Evolutionary conservation across 2,888 invertebrate genomes (phyloP).

Genomic region (Cheilosia grossa): DNA sequence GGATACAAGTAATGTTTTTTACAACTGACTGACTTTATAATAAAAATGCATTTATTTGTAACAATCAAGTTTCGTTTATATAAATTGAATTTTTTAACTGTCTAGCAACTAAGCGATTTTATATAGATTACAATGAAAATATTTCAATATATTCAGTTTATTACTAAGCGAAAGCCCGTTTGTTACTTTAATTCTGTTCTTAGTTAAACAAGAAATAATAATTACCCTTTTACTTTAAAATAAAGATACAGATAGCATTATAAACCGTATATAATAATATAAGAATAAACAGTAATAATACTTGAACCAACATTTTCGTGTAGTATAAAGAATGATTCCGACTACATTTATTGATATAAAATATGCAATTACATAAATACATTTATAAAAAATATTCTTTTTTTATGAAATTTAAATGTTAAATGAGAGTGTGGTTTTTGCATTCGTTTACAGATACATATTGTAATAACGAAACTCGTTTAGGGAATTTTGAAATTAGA

Average conservation of each 20-base stretch:
- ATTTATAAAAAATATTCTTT: constrained; percentile 54
- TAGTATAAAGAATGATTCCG: constrained; percentile 64
- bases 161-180: constrained; percentile 61
- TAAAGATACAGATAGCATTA: constrained; percentile 34
- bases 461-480: constrained; percentile 81
- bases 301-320: constrained; percentile 53
- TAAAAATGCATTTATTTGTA: constrained; percentile 73
- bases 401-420: constrained; percentile 67
- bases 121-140: constrained; percentile 48
- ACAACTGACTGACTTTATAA: constrained; percentile 73
- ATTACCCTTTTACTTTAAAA: constrained; percentile 48
- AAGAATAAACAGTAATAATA: constrained; percentile 30
- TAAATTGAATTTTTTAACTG: constrained; percentile 62
- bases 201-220: constrained; percentile 47
- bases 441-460: constrained; percentile 74
- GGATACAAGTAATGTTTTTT: constrained; percentile 58
- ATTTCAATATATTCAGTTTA: constrained; percentile 52
- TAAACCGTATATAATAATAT: constrained; percentile 26
- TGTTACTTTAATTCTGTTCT: constrained; percentile 66
- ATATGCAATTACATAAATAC: constrained; percentile 51
- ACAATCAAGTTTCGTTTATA: constrained; percentile 68
- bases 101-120: constrained; percentile 62
- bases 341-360: constrained; percentile 61
- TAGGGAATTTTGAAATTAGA: constrained; percentile 81
- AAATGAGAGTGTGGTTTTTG: constrained; percentile 74